Evolutionary conservation across 2,888 invertebrate genomes (phyloP), one percentile per base, ranked within the genome.

Genomic region (Melolontha melolontha): DNA sequence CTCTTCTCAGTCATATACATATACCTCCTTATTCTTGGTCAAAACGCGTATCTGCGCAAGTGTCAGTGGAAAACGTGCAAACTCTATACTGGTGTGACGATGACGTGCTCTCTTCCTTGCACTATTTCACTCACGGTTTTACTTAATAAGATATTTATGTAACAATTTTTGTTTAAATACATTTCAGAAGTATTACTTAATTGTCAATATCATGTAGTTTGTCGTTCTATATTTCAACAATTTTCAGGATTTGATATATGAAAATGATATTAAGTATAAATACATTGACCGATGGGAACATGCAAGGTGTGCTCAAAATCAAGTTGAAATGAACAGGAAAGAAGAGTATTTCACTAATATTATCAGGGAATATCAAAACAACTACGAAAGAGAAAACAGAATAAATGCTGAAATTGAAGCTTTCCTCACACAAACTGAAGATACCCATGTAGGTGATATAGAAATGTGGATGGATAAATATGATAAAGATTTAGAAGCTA

Each of bases 231-330:
- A n/a, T n/a, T n/a, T n/a, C n/a, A n/a, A n/a, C n/a, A 50, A 67
- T 68, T 75, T 77, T 67, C 64, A 82, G 80, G 78, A 81, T 72
- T 71, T 75, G 50, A 65, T 75, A 52, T 68, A 75, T 55, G 80
- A 81, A 70, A 76, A 72, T 64, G 68, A 70, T 64, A 75, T 79
- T n/a, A 81, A 81, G 76, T 57, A 69, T 5, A 72, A 70, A 4
- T 81, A 79, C 59, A 59, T 81, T 5, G 67, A 73, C 50, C 71
- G 74, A 5, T 84, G 83, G 83, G 80, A 84, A 73, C 75, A 79
- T 63, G 78, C 85, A 29, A 80, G 81, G 72, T 75, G 77, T 39
- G 83, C 84, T 74, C 83, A 84, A 76, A 79, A 77, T 65, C 65
- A 75, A 39, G 72, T 80, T 5, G 71, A 73, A 29, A 76, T 78